Evolutionary conservation across 2,113 vertebrate genomes (phyloP).

Genomic region (Heterotilapia buettikoferi): DNA sequence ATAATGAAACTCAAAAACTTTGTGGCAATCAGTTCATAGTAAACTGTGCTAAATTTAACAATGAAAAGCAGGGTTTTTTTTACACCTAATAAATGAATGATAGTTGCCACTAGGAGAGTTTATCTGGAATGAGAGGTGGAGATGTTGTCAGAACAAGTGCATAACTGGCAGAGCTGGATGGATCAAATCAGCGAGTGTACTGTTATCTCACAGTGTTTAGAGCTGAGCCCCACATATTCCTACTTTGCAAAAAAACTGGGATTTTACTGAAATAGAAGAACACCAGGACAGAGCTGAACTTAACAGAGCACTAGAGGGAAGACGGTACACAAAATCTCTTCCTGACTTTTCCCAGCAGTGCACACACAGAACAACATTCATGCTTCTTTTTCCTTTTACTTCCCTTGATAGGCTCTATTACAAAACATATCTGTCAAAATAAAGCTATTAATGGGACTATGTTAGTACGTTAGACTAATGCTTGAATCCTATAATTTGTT

Average conservation of each 20-base stretch:
- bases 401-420: not conserved
- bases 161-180: not conserved
- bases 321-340: not conserved
- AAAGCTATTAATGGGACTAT: not conserved
- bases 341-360: not conserved
- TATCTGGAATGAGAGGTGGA: not conserved
- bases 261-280: not conserved
- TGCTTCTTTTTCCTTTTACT: not conserved
- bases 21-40: not conserved
- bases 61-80: not conserved
- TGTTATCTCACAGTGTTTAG: not conserved
- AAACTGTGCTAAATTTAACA: not conserved
- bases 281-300: not conserved
- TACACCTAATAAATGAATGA: not conserved
- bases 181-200: not conserved
- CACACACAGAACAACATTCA: not conserved
- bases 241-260: not conserved
- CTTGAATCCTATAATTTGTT: not conserved
- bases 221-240: not conserved
- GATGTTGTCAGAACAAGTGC: not conserved
- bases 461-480: not conserved
- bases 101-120: not conserved
- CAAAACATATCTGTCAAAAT: not conserved
- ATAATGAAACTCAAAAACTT: not conserved
- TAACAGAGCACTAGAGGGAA: not conserved